Evolutionary conservation across 2,888 invertebrate species (phyloP).

Genomic region (Pyrrhia umbra): DNA sequence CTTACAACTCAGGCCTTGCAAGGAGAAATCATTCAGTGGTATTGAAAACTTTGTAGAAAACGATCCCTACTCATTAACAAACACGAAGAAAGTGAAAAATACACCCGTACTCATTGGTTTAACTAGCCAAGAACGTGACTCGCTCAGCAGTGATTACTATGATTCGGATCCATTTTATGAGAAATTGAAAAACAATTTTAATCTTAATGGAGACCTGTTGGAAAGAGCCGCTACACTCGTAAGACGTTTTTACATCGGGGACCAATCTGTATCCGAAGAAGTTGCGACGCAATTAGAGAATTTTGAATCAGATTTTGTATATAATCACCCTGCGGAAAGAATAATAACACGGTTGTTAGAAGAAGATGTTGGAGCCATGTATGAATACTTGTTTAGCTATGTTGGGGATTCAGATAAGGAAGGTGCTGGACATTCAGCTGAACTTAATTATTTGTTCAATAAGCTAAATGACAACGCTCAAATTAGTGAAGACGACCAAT

Average conservation of each 20-base stretch:
- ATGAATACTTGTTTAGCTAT: conserved; percentile 81
- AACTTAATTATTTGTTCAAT: conserved; percentile 80
- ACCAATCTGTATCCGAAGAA: conserved; percentile 71
- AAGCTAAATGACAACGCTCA: conserved; percentile 44
- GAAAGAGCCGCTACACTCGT: conserved; percentile 71
- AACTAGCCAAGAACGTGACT: conserved; percentile 74
- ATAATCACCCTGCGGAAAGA: conserved; percentile 80
- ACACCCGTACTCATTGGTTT: conserved; percentile 83
- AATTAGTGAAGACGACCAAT: conserved; percentile 70
- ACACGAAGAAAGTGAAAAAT: conserved; percentile 76
- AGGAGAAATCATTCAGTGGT: conserved; percentile 82
- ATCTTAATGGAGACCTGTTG: conserved; percentile 74
- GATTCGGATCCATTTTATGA: conserved; percentile 77
- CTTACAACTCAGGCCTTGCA: conserved; percentile 79
- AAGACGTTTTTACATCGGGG: conserved; percentile 84
- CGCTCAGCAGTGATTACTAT: conserved; percentile 71
- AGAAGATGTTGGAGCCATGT: conserved; percentile 78
- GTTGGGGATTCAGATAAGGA: conserved; percentile 65
- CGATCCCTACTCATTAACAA: conserved; percentile 78
- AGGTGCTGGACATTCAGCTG: conserved; percentile 77
- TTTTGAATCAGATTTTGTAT: conserved; percentile 82
- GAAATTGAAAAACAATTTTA: conserved; percentile 76
- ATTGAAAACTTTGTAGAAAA: conserved; percentile 80
- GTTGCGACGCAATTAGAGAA: conserved; percentile 70
- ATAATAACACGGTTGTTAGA: conserved; percentile 74